Evolutionary conservation across 2,113 vertebrate genomes (phyloP).

Genomic region (Geococcyx californianus): DNA sequence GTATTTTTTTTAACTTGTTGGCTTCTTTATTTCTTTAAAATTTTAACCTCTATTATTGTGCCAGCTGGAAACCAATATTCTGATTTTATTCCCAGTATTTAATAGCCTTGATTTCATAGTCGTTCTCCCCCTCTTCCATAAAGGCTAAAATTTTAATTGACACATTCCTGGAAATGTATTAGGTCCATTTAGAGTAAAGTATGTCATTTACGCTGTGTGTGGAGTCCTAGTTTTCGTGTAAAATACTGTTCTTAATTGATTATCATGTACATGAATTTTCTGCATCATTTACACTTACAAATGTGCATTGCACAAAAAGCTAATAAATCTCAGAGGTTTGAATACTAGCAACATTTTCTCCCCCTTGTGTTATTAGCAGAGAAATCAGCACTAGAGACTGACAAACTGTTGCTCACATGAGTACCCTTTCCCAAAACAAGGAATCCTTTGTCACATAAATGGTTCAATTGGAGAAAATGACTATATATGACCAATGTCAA

Average conservation of each 20-base stretch:
- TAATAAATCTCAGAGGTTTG: conserved; percentile 53
- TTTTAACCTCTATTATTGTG: conserved; percentile 30
- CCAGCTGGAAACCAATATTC: conserved; percentile 67
- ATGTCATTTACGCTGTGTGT: conserved; percentile 40
- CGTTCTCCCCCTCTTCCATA: conserved; percentile 17
- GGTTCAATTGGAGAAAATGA: neutral
- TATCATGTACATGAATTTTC: conserved; percentile 61
- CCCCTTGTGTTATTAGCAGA: conserved; percentile 37
- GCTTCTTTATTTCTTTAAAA: conserved; percentile 49
- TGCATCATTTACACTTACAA: conserved; percentile 52
- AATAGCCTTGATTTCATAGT: conserved; percentile 46
- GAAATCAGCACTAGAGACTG: neutral
- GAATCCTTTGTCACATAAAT: neutral
- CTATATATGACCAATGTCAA: neutral
- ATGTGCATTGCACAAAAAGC: conserved; percentile 54
- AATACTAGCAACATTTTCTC: conserved; percentile 45
- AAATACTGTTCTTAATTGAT: conserved; percentile 64
- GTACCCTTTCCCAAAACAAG: neutral
- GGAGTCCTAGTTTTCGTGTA: conserved; percentile 35
- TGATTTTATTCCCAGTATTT: conserved; percentile 64
- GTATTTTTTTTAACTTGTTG: neutral
- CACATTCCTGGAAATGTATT: conserved; percentile 69
- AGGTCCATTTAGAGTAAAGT: conserved; percentile 63
- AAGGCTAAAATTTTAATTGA: conserved; percentile 71
- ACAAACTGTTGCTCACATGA: conserved; percentile 37